Conservation (phyloP, 1,140 invertebrate species). For the Lasioglossum albipes region DNA sequence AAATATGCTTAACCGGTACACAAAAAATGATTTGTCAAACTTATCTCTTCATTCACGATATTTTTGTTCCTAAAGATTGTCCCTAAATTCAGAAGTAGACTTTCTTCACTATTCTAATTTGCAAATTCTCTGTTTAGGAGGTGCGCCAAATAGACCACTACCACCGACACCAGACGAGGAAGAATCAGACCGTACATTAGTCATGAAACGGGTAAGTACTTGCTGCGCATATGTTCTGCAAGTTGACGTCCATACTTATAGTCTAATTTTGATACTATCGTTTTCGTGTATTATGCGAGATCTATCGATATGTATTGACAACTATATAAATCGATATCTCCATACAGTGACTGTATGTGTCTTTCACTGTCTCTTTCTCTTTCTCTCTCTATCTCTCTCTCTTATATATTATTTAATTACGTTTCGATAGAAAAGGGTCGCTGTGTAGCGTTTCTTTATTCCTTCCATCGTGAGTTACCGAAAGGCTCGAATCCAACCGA, state of each 20-base stretch:
- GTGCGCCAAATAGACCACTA: conserved; percentile 93
- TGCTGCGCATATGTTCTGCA: conserved; percentile 49
- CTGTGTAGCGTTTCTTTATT: conserved; percentile 22
- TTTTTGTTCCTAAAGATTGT: too few species aligned
- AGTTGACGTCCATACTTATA: conserved; percentile 61
- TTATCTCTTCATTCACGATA: too few species aligned
- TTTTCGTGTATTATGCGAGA: conserved; percentile 45
- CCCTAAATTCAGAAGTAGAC: background rate
- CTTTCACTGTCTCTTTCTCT: conserved; percentile 30
- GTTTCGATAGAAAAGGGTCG: conserved; percentile 50
- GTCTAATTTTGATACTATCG: conserved; percentile 33
- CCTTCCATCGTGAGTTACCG: background rate
- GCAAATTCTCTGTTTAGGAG: conserved; percentile 74
- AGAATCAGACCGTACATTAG: conserved; percentile 92
- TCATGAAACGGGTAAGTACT: conserved; percentile 91
- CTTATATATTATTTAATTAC: conserved; percentile 46
- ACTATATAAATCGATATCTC: conserved; percentile 54
- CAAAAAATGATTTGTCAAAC: too few species aligned
- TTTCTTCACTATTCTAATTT: background rate
- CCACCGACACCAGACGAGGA: conserved; percentile 96
- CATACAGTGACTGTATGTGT: conserved; percentile 59
- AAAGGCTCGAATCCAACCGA: background rate
- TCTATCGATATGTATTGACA: conserved; percentile 42
- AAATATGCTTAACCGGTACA: too few species aligned
- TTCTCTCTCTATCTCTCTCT: too few species aligned